Evolutionary conservation across 2,888 invertebrate species (phyloP).

Genomic region (Rhagium mordax): DNA sequence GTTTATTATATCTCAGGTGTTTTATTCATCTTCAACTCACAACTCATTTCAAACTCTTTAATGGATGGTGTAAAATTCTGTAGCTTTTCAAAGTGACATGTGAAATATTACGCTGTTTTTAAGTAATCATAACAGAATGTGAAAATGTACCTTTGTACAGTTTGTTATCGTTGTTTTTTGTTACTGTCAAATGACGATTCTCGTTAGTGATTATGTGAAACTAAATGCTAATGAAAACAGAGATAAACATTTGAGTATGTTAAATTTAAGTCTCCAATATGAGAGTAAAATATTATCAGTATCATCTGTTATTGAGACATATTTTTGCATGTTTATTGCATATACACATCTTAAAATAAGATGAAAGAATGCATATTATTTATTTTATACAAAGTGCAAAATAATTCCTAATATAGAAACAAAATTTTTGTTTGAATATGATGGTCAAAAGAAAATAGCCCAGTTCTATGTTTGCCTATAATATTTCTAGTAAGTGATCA

Average conservation of each 20-base stretch:
- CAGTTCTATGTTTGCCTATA: too few relatives aligned
- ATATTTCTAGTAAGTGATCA: too few relatives aligned
- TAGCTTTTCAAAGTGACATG: conserved; percentile 44
- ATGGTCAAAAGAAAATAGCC: too few relatives aligned
- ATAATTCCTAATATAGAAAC: too few relatives aligned
- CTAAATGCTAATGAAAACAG: conserved; percentile 52
- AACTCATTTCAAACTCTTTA: conserved; percentile 36
- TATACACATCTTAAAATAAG: too few relatives aligned
- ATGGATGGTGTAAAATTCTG: conserved; percentile 43
- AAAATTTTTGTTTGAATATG: too few relatives aligned
- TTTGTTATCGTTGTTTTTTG: conserved; percentile 16
- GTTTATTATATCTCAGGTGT: conserved; percentile 45
- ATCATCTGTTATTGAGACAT: neutral
- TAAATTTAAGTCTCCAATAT: neutral
- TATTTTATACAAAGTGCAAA: too few relatives aligned
- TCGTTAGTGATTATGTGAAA: conserved; percentile 26
- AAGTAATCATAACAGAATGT: conserved; percentile 29
- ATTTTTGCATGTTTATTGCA: neutral
- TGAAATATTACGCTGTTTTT: conserved; percentile 41
- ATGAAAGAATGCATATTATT: too few relatives aligned
- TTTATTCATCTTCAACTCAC: conserved; percentile 43
- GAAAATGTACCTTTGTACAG: conserved; percentile 18
- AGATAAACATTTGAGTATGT: neutral
- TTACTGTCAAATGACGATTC: conserved; percentile 26
- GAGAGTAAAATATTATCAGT: neutral